A percentile compares a stretch with the other conserved stretches of the same genome.
Evolutionary conservation across 2,113 vertebrate genomes (phyloP).

Genomic region (Proteles cristata): DNA sequence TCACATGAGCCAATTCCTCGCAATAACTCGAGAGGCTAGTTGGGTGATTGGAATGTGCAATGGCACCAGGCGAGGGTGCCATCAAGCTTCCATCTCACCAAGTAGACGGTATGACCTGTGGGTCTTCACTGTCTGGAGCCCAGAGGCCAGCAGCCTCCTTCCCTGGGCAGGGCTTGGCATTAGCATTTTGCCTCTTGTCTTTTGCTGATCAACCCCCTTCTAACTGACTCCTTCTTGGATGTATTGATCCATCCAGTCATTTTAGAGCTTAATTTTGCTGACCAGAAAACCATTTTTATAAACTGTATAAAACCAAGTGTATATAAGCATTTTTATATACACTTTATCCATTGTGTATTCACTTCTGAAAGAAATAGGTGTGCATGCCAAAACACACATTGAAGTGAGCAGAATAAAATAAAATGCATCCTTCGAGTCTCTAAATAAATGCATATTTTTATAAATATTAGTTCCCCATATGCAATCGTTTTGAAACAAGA

Average conservation of each 20-base stretch:
- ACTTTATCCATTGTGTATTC: neutral
- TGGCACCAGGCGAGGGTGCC: rapidly evolving
- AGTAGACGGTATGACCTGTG: rapidly evolving
- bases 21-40: rapidly evolving
- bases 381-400: neutral
- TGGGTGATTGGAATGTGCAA: rapidly evolving
- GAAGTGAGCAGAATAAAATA: neutral
- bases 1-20: rapidly evolving
- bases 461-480: neutral
- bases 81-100: neutral
- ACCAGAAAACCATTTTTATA: neutral
- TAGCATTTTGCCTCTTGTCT: neutral
- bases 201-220: neutral
- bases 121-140: rapidly evolving
- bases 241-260: neutral
- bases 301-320: neutral
- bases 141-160: neutral
- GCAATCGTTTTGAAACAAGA: neutral
- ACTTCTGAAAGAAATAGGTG: neutral
- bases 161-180: rapidly evolving
- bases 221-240: neutral
- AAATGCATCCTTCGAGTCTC: neutral
- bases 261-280: neutral
- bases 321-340: neutral
- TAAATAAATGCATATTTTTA: neutral